Evolutionary conservation across 1,140 invertebrate genomes (phyloP), one percentile per base, ranked within the genome.

Genomic region (Daktulosphaira vitifoliae): DNA sequence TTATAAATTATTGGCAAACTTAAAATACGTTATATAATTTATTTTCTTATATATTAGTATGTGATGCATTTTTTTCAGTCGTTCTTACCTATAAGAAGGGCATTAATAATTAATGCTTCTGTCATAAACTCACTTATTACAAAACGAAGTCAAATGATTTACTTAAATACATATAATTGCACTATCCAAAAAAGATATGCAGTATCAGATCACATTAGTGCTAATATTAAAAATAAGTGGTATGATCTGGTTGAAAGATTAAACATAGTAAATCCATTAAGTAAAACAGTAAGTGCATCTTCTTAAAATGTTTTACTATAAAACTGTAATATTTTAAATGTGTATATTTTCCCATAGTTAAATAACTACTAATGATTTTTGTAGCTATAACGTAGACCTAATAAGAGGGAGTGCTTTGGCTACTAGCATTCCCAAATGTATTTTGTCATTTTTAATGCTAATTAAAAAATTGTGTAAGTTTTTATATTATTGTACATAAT

Each of bases 181-280:
- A n/a, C 5, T 15, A 33, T 48, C 22, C 1, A 39, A 15, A 62
- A 48, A 33, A 38, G 56, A 0, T 4, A 33, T 46, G 56, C 56
- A 20, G 23, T 48, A 18, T 29, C 42, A 46, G 25, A 48, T 8
- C 46, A 15, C 3, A n/a, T 62, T 29, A 16, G 23, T 48, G 1
- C 18, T 15, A 8, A 20, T n/a, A 48, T 16, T 15, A 48, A 62
- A 62, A 48, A 11, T 33, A 62, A 15, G 15, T 2, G 44, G 26
- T 62, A 15, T 33, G 56, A 62, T 0, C 46, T 62, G 18, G 22
- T 62, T 4, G 9, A 48, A 6, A 62, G 25, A 48, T 33, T 62
- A 29, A n/a, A 48, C 44, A 48, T 62, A 48, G 29, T 62, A 15
- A 62, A 48, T 22, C 56, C 56, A 22, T 33, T 62, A 48, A 48